Percentiles rank a stretch among this genome's conserved stretches.
phyloP scores from a whole-genome alignment of 2,888 invertebrate species.

The Watsonalla cultraria region DNA sequence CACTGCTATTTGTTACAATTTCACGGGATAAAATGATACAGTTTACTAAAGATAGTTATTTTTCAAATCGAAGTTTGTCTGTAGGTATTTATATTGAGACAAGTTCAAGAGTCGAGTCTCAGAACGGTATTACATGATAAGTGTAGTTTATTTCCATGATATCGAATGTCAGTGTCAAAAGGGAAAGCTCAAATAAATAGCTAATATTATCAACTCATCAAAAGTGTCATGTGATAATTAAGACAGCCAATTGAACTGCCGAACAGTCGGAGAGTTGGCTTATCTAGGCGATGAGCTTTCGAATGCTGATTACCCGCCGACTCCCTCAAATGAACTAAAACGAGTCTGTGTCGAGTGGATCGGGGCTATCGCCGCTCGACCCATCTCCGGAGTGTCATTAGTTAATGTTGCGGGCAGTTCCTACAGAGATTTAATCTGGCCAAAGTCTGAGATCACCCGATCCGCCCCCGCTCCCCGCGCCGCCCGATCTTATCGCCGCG shows the following conservation, averaged over 20 bases:
- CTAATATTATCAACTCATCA: constrained; percentile 15
- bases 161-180: background rate
- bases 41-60: background rate
- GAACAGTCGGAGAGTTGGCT: constrained; percentile 28
- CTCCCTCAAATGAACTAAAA: constrained; percentile 51
- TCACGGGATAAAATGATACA: constrained; percentile 20
- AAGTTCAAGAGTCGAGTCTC: background rate
- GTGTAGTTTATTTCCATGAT: background rate
- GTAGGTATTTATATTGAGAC: background rate
- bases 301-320: constrained; percentile 40
- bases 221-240: constrained; percentile 23
- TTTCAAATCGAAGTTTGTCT: background rate
- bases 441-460: constrained; percentile 49
- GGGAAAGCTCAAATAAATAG: constrained; percentile 5
- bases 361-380: constrained; percentile 40
- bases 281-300: constrained; percentile 31
- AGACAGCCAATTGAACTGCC: constrained; percentile 24
- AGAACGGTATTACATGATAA: background rate
- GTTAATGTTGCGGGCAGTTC: constrained; percentile 67
- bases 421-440: constrained; percentile 55
- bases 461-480: constrained; percentile 35
- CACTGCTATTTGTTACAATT: constrained; percentile 48
- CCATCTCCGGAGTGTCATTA: constrained; percentile 60
- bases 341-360: constrained; percentile 33
- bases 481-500: constrained; percentile 31